A percentile compares a stretch with the other conserved stretches of the same genome.
Conservation (phyloP, 2,888 invertebrate species). For the Sinohyriopsis cumingii region DNA sequence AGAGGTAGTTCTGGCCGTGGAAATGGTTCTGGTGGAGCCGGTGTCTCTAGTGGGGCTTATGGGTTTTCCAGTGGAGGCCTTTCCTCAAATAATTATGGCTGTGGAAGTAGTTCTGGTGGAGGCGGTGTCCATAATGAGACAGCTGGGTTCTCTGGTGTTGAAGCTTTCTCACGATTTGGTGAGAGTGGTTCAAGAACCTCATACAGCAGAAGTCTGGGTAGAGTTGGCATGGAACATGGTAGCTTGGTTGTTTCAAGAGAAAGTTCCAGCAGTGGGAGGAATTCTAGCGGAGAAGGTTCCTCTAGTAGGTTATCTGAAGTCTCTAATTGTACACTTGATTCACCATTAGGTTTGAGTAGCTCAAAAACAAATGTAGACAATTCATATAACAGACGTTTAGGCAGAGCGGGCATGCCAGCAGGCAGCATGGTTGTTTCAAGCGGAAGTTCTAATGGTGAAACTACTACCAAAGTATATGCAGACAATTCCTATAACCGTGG, state of each 20-base stretch:
- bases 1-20: no score
- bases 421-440: conserved; percentile 13
- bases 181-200: background rate
- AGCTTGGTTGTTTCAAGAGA: conserved; percentile 11
- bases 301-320: no score
- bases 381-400: conserved; percentile 9
- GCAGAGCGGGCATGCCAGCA: conserved; percentile 16
- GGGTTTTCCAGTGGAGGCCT: no score
- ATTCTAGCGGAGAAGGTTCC: no score
- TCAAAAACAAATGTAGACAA: conserved; percentile 14
- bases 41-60: no score
- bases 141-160: no score
- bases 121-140: background rate
- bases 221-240: conserved; percentile 1
- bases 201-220: background rate
- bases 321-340: no score
- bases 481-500: conserved; percentile 11
- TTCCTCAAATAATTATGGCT: background rate
- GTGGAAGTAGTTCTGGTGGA: background rate
- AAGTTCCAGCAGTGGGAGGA: no score
- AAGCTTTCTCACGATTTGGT: no score
- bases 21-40: background rate
- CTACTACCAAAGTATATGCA: conserved; percentile 3
- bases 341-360: no score
- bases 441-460: no score